Conservation (phyloP, 2,888 invertebrate species). For the Dryocosmus kuriphilus region DNA sequence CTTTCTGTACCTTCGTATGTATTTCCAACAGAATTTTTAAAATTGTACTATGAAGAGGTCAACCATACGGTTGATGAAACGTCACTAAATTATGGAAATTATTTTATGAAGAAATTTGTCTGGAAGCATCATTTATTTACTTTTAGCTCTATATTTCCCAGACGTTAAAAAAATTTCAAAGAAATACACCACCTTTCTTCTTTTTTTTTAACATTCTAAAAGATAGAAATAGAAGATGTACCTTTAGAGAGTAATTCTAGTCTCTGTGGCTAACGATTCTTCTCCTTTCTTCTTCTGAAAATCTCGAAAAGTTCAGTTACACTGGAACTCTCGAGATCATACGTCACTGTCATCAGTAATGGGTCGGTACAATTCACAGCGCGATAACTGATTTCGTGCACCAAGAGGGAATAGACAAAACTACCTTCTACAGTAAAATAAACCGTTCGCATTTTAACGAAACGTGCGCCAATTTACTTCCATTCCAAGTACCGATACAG, state of each 20-base stretch:
- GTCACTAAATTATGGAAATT: too few relatives aligned
- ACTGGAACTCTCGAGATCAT: slow-evolving; percentile 1
- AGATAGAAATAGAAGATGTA: slow-evolving; percentile 16
- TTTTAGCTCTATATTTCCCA: too few relatives aligned
- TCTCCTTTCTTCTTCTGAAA: slow-evolving; percentile 15
- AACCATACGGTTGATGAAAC: too few relatives aligned
- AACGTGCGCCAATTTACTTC: slow-evolving; percentile 18
- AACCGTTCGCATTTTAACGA: slow-evolving; percentile 13
- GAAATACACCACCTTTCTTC: too few relatives aligned
- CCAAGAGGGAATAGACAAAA: slow-evolving; percentile 35
- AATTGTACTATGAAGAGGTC: too few relatives aligned
- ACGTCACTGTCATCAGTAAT: slow-evolving; percentile 33
- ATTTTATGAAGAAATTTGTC: too few relatives aligned
- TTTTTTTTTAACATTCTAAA: too few relatives aligned
- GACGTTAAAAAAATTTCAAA: too few relatives aligned
- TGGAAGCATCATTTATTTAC: too few relatives aligned
- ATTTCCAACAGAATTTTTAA: too few relatives aligned
- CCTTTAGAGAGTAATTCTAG: slow-evolving; percentile 27
- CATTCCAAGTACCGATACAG: not conserved
- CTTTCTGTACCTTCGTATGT: too few relatives aligned
- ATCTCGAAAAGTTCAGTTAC: slow-evolving; percentile 11
- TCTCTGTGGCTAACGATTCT: slow-evolving; percentile 34
- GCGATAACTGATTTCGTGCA: slow-evolving; percentile 32
- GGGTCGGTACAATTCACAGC: slow-evolving; percentile 19
- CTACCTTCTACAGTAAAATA: slow-evolving; percentile 10